Evolutionary conservation across 1,140 invertebrate genomes (phyloP).

Genomic region (Rhyzopertha dominica): DNA sequence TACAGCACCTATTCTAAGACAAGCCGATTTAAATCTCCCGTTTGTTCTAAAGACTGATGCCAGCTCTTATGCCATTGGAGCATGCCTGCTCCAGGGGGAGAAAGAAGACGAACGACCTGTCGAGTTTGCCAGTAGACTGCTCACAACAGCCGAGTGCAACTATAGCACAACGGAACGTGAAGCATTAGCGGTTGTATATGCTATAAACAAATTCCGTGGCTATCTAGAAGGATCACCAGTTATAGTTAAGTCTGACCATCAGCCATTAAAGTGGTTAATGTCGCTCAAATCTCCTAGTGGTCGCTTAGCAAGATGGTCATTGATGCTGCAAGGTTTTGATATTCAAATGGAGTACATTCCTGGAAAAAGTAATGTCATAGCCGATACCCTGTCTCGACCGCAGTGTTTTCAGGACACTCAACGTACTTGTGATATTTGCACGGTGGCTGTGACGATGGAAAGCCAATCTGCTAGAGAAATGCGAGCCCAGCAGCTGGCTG

Average conservation of each 20-base stretch:
- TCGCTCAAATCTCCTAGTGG: slow-evolving; percentile 37
- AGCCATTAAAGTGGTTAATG: slow-evolving; percentile 48
- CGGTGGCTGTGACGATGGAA: no score
- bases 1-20: slow-evolving; percentile 12
- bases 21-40: slow-evolving; percentile 28
- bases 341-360: slow-evolving; percentile 16
- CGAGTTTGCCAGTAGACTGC: slow-evolving; percentile 35
- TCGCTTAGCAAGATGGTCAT: slow-evolving; percentile 29
- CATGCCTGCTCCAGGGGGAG: slow-evolving; percentile 39
- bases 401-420: neutral
- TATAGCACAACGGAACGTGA: slow-evolving; percentile 43
- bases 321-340: slow-evolving; percentile 14
- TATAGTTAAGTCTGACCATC: slow-evolving; percentile 46
- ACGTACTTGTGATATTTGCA: neutral
- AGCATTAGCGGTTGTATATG: slow-evolving; percentile 45
- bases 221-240: slow-evolving; percentile 23
- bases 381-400: slow-evolving; percentile 16
- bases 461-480: no score
- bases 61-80: slow-evolving; percentile 37
- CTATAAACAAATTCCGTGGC: no score
- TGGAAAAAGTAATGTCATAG: slow-evolving; percentile 16
- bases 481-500: no score
- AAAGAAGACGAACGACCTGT: slow-evolving; percentile 37
- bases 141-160: slow-evolving; percentile 40
- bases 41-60: slow-evolving; percentile 34